These are phyloP conservation scores for Ailuropoda melanoleuca DNA, from an alignment of 2,113 vertebrate genomes.

Conservation along the genomic window DNA sequence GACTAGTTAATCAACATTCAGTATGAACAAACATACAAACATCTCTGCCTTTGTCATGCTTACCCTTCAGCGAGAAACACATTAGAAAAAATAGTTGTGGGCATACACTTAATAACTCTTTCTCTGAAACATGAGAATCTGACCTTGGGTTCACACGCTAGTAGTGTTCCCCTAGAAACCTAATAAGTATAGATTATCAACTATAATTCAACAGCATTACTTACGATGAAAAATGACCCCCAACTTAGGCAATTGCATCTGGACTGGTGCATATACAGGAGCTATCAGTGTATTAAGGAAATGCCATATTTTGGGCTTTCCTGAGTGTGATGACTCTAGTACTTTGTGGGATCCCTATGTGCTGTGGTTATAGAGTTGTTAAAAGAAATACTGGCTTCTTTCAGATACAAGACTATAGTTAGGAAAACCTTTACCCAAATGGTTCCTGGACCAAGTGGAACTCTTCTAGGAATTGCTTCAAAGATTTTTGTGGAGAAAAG, in stretches of 20 bases:
- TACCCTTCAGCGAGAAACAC: not conserved
- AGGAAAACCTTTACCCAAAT: not conserved
- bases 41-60: not conserved
- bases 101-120: not conserved
- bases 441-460: not conserved
- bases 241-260: not conserved
- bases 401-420: not conserved
- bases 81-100: not conserved
- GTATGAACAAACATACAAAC: not conserved
- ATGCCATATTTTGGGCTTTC: not conserved
- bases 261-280: not conserved
- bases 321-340: not conserved
- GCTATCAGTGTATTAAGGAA: rapidly evolving
- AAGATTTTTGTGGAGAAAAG: not conserved
- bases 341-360: not conserved
- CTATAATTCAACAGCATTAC: not conserved
- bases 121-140: not conserved
- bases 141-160: not conserved
- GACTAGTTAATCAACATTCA: not conserved
- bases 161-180: not conserved
- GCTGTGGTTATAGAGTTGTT: not conserved
- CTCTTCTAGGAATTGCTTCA: not conserved
- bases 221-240: not conserved
- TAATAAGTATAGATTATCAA: not conserved
- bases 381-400: not conserved